Conservation (phyloP, 2,888 invertebrate species). For the Dicyrtoma fusca region DNA sequence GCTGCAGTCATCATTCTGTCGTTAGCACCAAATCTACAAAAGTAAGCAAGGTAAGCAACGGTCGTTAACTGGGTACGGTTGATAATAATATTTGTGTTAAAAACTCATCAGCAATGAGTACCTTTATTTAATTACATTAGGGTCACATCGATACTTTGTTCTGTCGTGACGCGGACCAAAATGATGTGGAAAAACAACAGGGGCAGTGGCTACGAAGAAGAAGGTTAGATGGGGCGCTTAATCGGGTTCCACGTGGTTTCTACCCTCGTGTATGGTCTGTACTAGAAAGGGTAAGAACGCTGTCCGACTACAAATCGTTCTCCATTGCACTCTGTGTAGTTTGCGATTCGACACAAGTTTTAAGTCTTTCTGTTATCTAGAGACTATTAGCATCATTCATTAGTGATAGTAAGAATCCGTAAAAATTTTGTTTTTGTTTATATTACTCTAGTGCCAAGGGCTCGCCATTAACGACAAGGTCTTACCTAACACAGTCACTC, state of each 20-base stretch:
- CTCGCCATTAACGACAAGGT: conserved; percentile 88
- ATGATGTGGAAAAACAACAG: conserved; percentile 66
- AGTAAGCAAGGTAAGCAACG: conserved; percentile 76
- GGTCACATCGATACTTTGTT: conserved; percentile 55
- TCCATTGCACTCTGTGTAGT: too few species aligned
- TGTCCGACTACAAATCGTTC: neutral
- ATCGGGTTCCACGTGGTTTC: conserved; percentile 95
- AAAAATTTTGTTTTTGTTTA: too few species aligned
- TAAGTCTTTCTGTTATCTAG: too few species aligned
- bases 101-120: too few species aligned
- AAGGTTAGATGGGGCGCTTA: conserved; percentile 93
- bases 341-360: too few species aligned
- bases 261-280: conserved; percentile 94
- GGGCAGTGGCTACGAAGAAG: conserved; percentile 97
- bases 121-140: conserved; percentile 24
- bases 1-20: conserved; percentile 71
- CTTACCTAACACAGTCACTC: conserved; percentile 87
- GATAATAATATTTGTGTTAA: too few species aligned
- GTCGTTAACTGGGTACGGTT: too few species aligned
- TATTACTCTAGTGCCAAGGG: conserved; percentile 78
- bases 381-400: too few species aligned
- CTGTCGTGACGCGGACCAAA: conserved; percentile 58
- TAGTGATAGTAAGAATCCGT: too few species aligned
- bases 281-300: conserved; percentile 72
- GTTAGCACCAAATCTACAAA: conserved; percentile 84